Base-by-base conservation (phyloP, 2,888 invertebrate genomes). In the Folsomia manolachei region DNA sequence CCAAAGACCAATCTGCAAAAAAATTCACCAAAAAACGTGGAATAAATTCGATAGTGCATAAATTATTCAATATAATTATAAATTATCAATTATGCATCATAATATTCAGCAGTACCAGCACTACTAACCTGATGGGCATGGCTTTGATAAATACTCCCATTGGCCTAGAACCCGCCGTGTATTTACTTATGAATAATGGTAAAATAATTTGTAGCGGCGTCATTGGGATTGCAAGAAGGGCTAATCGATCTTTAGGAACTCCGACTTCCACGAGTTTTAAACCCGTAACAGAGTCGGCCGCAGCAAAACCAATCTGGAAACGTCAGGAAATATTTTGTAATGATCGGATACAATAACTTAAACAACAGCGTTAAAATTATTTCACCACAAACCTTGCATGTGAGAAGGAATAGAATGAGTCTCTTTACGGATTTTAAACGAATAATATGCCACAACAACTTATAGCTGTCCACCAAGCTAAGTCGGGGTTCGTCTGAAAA, bases 221-320 rank as follows among this genome's bases (percentile, higher is more conserved):
- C 83, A 99, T 86, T 18, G 97, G 97, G 52, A 99, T 89, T 0
- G 94, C 95, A 82, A 99, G 87, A 70, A 98, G 85, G 0, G 97
- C 98, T 71, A 99, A 85, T 81, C 93, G 92, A 83, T 98, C 98
- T 82, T 95, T 94, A 0, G 97, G 95, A 65, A 99, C 93, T 18
- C 99, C 99, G 26, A 92, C 92, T 84, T 97, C 98, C 0, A 98
- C 93, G 65, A 99, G 86, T 85, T 99, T 99, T 74, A 99, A 86
- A 1, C 94, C 92, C 23, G 97, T 94, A 0, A 98, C 94, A 24
- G 94, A 92, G 86, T 99, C 99, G 74, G 94, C 92, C 0, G 97
- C 96, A 53, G 96, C 92, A 85, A 98, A 99, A 1, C 95, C 95
- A 79, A 97, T 88, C 94, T 95, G 83, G n/a, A n/a, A n/a, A 72